Evolutionary conservation across 2,888 invertebrate genomes (phyloP), one percentile per base, ranked within the genome.

Genomic region (Chesias legatella): DNA sequence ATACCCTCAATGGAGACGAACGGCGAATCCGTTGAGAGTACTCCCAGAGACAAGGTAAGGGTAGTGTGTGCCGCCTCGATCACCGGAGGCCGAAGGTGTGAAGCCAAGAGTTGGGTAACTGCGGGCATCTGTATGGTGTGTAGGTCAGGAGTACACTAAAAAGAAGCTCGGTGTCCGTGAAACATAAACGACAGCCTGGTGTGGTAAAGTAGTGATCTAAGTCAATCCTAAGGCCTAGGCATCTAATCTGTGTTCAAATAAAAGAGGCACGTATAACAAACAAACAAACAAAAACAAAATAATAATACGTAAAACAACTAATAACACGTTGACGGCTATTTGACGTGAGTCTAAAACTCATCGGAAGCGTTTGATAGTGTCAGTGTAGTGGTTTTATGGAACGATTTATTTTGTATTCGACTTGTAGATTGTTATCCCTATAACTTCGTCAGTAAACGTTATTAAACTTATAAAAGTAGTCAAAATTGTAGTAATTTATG

Each of bases 21-120:
- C 23, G 28, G 20, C 13, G 17, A 17, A 17, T 79, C 80, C 77
- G 58, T 79, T 83, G 69, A 84, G 73, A 73, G 82, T 79, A 73
- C 72, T 79, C 74, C 53, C 39, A 66, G 57, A 75, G 69, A 73
- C 59, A 63, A 76, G 70, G 73, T 79, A 70, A 79, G 68, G 76
- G 71, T 74, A 73, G 73, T 79, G 65, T 80, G 75, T 76, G 80
- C 77, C 77, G 77, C 77, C 68, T 70, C 67, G 68, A 75, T 63
- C 71, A 75, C 73, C 75, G 80, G 82, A 79, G 80, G 81, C 74
- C 71, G 79, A 81, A 86, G 77, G 83, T 85, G 84, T 84, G 76
- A 86, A 86, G 88, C 86, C 79, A 83, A 88, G 83, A 86, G 84
- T 86, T 83, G 70, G 85, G 86, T 86, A 86, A 86, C 86, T 88